Evolutionary conservation across 2,797 vertebrate species (phyloP).

Genomic region (Anguilla anguilla): DNA sequence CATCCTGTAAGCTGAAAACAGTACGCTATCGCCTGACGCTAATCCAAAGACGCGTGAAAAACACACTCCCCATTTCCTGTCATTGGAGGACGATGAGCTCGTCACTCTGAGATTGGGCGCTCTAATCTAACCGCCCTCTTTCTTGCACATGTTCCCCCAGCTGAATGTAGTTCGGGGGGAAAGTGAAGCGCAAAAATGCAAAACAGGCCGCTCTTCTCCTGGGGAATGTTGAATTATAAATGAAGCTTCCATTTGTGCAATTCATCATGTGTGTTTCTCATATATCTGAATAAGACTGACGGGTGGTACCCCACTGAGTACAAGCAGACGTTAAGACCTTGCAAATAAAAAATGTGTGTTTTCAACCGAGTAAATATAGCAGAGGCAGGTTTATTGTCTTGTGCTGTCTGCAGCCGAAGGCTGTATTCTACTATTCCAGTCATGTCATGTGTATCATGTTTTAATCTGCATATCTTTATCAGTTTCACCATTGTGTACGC

Average conservation of each 20-base stretch:
- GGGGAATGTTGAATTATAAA: slow-evolving; percentile 77
- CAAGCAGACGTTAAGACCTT: neutral
- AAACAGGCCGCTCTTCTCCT: slow-evolving; percentile 61
- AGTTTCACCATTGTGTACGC: neutral
- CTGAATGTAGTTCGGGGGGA: slow-evolving; percentile 40
- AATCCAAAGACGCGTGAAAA: neutral
- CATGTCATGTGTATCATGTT: neutral
- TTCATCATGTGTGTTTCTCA: slow-evolving; percentile 2
- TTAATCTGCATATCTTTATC: neutral
- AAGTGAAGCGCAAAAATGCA: slow-evolving; percentile 57
- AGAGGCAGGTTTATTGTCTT: neutral
- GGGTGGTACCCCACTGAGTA: neutral
- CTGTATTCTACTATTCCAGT: neutral
- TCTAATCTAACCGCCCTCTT: slow-evolving; percentile 23
- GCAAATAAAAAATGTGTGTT: neutral
- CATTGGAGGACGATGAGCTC: slow-evolving; percentile 1
- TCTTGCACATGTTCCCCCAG: neutral
- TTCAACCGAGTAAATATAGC: neutral
- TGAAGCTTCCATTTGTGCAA: slow-evolving; percentile 70
- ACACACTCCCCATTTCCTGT: neutral
- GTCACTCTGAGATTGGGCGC: neutral
- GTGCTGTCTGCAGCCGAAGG: neutral
- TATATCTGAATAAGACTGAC: slow-evolving; percentile 63
- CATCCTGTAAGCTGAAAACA: neutral
- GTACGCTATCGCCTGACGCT: neutral